Evolutionary conservation across 2,113 vertebrate species (phyloP).

Genomic region (Murina feae): DNA sequence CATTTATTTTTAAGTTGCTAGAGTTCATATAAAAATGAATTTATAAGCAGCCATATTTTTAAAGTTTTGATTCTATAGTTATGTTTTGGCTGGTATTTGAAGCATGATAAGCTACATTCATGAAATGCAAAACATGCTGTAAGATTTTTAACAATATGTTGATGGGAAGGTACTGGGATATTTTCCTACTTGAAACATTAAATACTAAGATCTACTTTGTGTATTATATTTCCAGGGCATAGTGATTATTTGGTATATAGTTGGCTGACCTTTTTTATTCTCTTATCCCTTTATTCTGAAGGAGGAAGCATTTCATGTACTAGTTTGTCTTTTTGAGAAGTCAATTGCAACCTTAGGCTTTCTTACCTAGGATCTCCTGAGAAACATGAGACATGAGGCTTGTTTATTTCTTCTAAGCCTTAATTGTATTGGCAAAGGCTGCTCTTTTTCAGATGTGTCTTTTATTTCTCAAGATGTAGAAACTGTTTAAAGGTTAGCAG

Average conservation of each 20-base stretch:
- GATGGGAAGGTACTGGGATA: not conserved
- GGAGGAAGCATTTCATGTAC: conserved; percentile 25
- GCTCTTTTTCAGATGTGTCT: conserved; percentile 68
- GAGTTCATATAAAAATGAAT: not conserved
- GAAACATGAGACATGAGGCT: conserved; percentile 43
- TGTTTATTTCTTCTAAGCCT: conserved; percentile 72
- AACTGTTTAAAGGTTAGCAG: conserved; percentile 69
- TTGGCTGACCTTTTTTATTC: conserved; percentile 34
- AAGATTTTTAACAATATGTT: not conserved
- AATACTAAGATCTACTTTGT: not conserved
- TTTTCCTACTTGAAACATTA: conserved; percentile 23
- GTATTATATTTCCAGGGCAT: not conserved
- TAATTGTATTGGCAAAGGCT: conserved; percentile 57
- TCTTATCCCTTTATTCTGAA: not conserved
- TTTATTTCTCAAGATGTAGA: conserved; percentile 65
- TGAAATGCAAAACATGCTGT: not conserved
- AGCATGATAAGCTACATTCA: not conserved
- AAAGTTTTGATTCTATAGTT: not conserved
- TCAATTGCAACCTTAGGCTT: conserved; percentile 58
- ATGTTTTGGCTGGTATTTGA: not conserved
- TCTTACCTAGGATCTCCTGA: conserved; percentile 45
- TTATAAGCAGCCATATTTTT: not conserved
- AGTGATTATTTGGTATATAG: not conserved
- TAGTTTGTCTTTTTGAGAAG: conserved; percentile 43
- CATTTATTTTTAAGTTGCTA: not conserved